These are phyloP conservation scores for Silurus meridionalis DNA, from an alignment of 2,113 vertebrate species.

Conservation along the genomic window DNA sequence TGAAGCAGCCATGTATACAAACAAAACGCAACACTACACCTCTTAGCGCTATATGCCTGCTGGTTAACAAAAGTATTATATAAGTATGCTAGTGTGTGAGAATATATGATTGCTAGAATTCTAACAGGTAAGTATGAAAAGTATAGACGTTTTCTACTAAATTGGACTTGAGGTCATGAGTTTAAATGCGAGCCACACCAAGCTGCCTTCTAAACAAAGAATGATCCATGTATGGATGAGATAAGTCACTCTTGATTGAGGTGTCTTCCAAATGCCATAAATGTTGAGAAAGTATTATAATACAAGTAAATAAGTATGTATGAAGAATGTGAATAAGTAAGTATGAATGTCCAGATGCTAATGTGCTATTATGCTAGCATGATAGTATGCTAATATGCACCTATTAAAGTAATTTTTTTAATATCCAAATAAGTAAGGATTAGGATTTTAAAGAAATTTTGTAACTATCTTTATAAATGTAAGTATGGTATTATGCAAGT, in stretches of 20 bases:
- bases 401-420: background rate
- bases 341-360: background rate
- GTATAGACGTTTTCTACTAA: background rate
- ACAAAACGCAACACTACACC: slow-evolving; percentile 5
- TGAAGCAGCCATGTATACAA: background rate
- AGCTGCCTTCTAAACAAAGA: too few species aligned
- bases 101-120: background rate
- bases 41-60: background rate
- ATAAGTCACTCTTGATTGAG: too few species aligned
- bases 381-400: background rate
- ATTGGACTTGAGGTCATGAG: too few species aligned
- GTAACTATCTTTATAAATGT: too few species aligned
- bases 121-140: background rate
- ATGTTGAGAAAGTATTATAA: too few species aligned
- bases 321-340: background rate
- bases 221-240: too few species aligned
- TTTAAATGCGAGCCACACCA: too few species aligned
- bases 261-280: too few species aligned
- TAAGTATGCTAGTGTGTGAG: background rate
- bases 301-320: background rate
- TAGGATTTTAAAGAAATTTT: too few species aligned
- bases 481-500: too few species aligned
- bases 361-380: background rate
- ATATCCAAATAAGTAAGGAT: too few species aligned
- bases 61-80: background rate